Conservation (phyloP, 2,888 invertebrate genomes). For the Cryptus armator region DNA sequence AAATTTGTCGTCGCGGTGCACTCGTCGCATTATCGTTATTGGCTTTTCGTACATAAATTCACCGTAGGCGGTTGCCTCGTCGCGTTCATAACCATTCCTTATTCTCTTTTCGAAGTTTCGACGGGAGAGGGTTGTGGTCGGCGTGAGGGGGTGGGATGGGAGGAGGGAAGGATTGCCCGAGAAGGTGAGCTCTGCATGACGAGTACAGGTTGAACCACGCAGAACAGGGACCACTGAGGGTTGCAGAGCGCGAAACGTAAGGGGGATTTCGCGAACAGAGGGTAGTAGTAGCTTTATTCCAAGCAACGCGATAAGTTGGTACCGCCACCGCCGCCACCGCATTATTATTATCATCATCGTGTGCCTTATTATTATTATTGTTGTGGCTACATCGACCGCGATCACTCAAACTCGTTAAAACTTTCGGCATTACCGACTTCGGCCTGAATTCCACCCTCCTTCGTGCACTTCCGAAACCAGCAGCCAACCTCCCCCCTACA, state of each 20-base stretch:
- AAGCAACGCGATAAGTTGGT: conserved; percentile 80
- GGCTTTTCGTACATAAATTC: conserved; percentile 61
- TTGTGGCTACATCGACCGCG: conserved; percentile 84
- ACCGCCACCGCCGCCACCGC: conserved; percentile 77
- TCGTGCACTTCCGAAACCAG: conserved; percentile 74
- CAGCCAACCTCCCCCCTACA: conserved; percentile 43
- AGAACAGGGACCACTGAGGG: conserved; percentile 49
- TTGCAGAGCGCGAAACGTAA: conserved; percentile 24
- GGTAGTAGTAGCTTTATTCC: conserved; percentile 73
- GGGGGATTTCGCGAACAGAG: conserved; percentile 57
- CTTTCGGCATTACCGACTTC: conserved; percentile 84
- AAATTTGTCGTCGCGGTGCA: conserved; percentile 57
- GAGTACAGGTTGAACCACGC: conserved; percentile 44
- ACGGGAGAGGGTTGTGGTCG: conserved; percentile 41
- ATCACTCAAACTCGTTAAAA: conserved; percentile 85
- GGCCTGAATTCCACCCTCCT: conserved; percentile 80
- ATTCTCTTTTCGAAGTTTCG: conserved; percentile 53
- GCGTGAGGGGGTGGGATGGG: conserved; percentile 2
- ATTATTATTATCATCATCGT: conserved; percentile 71
- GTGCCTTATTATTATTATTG: conserved; percentile 80
- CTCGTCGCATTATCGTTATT: conserved; percentile 65
- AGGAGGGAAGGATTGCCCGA: not conserved
- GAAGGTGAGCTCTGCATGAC: conserved; percentile 41
- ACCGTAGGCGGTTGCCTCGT: conserved; percentile 56
- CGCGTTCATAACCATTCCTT: conserved; percentile 41